A percentile compares a stretch with the other conserved stretches of the same genome.
phyloP scores from a whole-genome alignment of 2,888 invertebrate genomes.

The Tachina grossa region DNA sequence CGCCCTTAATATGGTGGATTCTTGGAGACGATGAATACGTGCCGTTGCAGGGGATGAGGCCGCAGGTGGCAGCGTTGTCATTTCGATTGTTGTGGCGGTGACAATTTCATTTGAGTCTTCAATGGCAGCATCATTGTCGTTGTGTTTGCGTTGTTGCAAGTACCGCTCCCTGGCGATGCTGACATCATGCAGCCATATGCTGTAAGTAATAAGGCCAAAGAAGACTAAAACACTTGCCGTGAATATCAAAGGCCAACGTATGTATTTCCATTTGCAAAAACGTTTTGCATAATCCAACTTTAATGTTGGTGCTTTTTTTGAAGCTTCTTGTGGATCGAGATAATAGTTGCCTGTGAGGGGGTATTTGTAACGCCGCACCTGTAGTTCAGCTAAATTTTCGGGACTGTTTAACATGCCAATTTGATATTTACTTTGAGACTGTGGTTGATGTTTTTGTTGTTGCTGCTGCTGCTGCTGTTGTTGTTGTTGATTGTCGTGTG shows the following conservation, averaged over 20 bases:
- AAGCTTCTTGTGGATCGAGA: conserved; percentile 74
- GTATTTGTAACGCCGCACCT: conserved; percentile 80
- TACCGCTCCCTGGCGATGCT: conserved; percentile 78
- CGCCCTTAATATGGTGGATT: conserved; percentile 76
- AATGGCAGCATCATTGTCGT: conserved; percentile 20
- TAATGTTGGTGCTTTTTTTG: conserved; percentile 75
- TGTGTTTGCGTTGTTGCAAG: conserved; percentile 74
- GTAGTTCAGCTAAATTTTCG: conserved; percentile 78
- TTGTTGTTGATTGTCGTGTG: conserved; percentile 50
- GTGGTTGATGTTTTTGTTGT: conserved; percentile 16
- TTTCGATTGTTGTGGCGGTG: conserved; percentile 47
- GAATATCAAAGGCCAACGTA: conserved; percentile 79
- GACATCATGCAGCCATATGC: conserved; percentile 79
- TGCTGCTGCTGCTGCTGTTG: conserved; percentile 40
- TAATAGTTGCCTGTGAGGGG: conserved; percentile 79
- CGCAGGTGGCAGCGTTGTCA: conserved; percentile 58
- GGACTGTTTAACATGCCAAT: conserved; percentile 76
- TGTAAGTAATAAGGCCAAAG: conserved; percentile 80
- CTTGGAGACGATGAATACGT: conserved; percentile 68
- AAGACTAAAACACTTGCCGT: conserved; percentile 78
- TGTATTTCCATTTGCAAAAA: conserved; percentile 78
- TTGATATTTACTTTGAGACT: conserved; percentile 77
- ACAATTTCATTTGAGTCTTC: conserved; percentile 56
- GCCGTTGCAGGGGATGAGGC: conserved; percentile 47
- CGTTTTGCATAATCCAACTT: conserved; percentile 74